A percentile compares a stretch with the other conserved stretches of the same genome.
Conservation (phyloP, 2,888 invertebrate species). For the Lucinisca nassula region DNA sequence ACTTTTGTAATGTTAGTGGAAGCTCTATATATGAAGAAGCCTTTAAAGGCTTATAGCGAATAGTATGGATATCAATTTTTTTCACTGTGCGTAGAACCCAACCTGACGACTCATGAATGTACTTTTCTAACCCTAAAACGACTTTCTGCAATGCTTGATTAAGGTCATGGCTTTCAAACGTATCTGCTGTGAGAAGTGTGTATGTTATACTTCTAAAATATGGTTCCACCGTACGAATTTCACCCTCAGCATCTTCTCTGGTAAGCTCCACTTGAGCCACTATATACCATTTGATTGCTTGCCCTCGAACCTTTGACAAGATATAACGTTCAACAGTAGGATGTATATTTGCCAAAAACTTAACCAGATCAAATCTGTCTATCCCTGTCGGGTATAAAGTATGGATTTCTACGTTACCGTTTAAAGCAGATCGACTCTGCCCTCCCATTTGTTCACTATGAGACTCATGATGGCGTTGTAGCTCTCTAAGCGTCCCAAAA, state of each 20-base stretch:
- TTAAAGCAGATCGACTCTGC: not conserved
- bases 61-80: constrained; percentile 34
- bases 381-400: not conserved
- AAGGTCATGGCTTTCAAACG: not conserved
- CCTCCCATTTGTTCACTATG: not conserved
- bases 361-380: not conserved
- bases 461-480: not conserved
- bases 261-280: no score
- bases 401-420: not conserved
- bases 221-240: not conserved
- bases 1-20: constrained; percentile 28
- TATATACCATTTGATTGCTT: no score
- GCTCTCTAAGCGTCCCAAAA: not conserved
- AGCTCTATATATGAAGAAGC: constrained; percentile 45
- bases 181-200: not conserved
- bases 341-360: not conserved
- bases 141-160: not conserved
- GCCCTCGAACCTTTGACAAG: not conserved
- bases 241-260: constrained; percentile 44
- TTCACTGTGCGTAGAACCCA: not conserved
- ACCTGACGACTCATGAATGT: not conserved
- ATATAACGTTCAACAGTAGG: not conserved
- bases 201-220: not conserved
- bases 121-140: no score
- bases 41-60: constrained; percentile 31